A percentile compares a stretch with the other conserved stretches of the same genome.
phyloP scores from a whole-genome alignment of 2,888 invertebrate species.

The Perdita meconis region DNA sequence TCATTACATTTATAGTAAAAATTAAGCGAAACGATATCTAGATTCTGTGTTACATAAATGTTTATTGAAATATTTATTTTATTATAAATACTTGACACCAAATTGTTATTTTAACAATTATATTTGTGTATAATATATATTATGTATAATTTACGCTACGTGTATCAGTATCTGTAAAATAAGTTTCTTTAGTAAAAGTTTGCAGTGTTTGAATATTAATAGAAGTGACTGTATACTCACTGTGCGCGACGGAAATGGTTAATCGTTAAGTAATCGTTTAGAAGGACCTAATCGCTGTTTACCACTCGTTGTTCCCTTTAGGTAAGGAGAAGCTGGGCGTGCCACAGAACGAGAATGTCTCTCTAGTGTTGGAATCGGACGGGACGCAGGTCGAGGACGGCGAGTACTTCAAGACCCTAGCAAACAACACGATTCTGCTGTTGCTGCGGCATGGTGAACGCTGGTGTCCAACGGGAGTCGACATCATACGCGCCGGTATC shows the following conservation, averaged over 20 bases:
- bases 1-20: too few relatives aligned
- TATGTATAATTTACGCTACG: too few relatives aligned
- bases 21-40: too few relatives aligned
- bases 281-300: constrained; percentile 9
- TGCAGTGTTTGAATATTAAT: too few relatives aligned
- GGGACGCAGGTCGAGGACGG: constrained; percentile 99
- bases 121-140: too few relatives aligned
- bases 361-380: constrained; percentile 96
- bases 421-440: constrained; percentile 95
- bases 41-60: too few relatives aligned
- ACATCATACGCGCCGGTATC: constrained; percentile 97
- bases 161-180: too few relatives aligned
- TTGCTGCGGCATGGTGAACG: constrained; percentile 95
- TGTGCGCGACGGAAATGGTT: not conserved
- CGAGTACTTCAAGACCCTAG: constrained; percentile 96
- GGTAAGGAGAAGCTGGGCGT: constrained; percentile 96
- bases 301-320: constrained; percentile 74
- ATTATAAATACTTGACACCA: too few relatives aligned
- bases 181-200: too few relatives aligned
- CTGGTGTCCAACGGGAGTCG: constrained; percentile 97
- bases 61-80: too few relatives aligned
- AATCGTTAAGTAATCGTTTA: not conserved
- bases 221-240: too few relatives aligned
- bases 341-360: constrained; percentile 93
- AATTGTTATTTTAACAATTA: too few relatives aligned